Conservation (phyloP, 2,888 invertebrate genomes). For the Mystacides longicornis region DNA sequence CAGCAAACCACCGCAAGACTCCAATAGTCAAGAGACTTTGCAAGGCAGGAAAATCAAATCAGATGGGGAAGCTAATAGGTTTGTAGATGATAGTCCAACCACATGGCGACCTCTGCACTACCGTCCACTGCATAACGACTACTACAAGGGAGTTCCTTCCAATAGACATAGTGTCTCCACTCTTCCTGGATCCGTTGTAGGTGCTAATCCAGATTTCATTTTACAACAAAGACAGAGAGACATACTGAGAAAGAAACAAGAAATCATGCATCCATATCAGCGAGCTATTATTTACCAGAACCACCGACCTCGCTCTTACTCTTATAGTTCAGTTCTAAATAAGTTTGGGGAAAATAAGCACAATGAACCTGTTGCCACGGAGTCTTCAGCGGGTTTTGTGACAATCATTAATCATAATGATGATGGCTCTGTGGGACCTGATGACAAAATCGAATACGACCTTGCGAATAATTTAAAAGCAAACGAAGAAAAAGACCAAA, state of each 20-base stretch:
- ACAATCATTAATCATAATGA: slow-evolving; percentile 26
- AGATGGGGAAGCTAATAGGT: slow-evolving; percentile 52
- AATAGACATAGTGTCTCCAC: slow-evolving; percentile 35
- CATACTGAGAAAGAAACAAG: slow-evolving; percentile 31
- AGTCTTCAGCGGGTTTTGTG: slow-evolving; percentile 24
- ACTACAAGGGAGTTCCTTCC: slow-evolving; percentile 32
- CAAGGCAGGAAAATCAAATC: slow-evolving; percentile 47
- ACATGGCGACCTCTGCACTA: slow-evolving; percentile 22
- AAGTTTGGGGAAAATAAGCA: slow-evolving; percentile 32
- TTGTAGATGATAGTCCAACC: slow-evolving; percentile 47
- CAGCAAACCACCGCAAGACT: slow-evolving; percentile 27
- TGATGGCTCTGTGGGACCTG: slow-evolving; percentile 18
- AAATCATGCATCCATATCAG: slow-evolving; percentile 42
- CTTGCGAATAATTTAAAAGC: slow-evolving; percentile 23
- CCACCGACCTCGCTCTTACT: slow-evolving; percentile 43
- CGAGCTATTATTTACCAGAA: slow-evolving; percentile 42
- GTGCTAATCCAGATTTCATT: slow-evolving; percentile 47
- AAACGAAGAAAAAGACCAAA: slow-evolving; percentile 22
- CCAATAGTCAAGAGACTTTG: slow-evolving; percentile 36
- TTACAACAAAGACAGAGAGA: slow-evolving; percentile 40
- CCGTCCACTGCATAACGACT: slow-evolving; percentile 19
- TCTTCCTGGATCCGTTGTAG: slow-evolving; percentile 38
- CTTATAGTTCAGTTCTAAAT: slow-evolving; percentile 47
- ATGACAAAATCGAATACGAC: slow-evolving; percentile 20
- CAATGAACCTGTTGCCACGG: slow-evolving; percentile 23